phyloP scores from a whole-genome alignment of 2,113 vertebrate species.

The Fulmarus glacialis region DNA sequence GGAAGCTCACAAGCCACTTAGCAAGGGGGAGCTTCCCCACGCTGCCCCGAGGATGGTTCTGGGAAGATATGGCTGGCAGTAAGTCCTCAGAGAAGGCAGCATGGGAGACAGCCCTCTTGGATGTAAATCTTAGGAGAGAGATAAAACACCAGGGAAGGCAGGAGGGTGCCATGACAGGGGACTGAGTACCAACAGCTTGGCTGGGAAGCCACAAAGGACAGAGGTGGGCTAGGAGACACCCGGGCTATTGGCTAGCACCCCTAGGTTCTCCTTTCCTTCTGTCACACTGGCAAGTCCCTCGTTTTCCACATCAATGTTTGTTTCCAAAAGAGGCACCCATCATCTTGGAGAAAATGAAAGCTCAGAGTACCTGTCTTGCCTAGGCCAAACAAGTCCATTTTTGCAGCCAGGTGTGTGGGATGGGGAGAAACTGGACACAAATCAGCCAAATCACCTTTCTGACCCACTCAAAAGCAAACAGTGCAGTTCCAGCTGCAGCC shows the following conservation, averaged over 20 bases:
- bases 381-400: background rate
- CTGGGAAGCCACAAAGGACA: background rate
- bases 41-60: background rate
- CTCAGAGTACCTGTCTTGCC: background rate
- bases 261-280: background rate
- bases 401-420: background rate
- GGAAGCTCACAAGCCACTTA: background rate
- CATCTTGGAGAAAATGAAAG: background rate
- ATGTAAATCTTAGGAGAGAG: background rate
- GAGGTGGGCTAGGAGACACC: background rate
- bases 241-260: background rate
- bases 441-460: background rate
- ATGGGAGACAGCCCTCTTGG: background rate
- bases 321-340: background rate
- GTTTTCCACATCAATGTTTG: background rate
- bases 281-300: background rate
- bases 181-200: background rate
- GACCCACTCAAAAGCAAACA: background rate
- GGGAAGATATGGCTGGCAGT: accelerated
- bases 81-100: background rate
- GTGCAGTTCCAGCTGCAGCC: background rate
- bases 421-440: background rate
- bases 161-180: background rate
- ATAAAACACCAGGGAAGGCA: background rate
- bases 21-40: background rate